Evolutionary conservation across 2,113 vertebrate genomes (phyloP).

Genomic region (Rhea americana): DNA sequence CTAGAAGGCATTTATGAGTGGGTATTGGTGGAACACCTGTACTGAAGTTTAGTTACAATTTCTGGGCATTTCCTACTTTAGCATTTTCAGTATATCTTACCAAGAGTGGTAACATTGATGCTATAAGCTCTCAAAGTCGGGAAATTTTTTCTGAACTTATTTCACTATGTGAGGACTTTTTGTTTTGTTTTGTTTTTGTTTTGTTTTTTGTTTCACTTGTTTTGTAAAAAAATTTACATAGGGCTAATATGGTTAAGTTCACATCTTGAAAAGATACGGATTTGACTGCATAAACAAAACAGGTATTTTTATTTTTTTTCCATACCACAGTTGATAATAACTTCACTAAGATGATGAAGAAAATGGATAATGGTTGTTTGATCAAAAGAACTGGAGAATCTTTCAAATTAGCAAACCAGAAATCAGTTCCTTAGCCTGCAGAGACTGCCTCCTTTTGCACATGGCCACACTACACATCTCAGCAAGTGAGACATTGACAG

Average conservation of each 20-base stretch:
- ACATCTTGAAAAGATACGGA: background rate
- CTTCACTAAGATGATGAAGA: background rate
- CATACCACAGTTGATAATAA: fast-evolving
- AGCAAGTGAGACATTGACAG: background rate
- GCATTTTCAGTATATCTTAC: background rate
- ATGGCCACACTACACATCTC: fast-evolving
- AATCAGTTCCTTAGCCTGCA: too few species aligned
- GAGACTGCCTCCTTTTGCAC: background rate
- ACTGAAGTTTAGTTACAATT: background rate
- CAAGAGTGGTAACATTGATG: background rate
- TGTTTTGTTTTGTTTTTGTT: background rate
- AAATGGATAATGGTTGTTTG: background rate
- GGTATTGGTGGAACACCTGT: background rate
- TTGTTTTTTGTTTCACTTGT: background rate
- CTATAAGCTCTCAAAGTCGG: background rate
- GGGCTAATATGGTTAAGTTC: fast-evolving
- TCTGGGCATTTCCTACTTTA: background rate
- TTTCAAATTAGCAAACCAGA: background rate
- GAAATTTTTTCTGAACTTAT: background rate
- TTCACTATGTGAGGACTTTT: background rate
- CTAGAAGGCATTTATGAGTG: background rate
- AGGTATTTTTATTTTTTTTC: background rate
- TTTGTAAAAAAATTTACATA: background rate
- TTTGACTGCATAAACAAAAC: background rate
- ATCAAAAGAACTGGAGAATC: background rate